phyloP scores from a whole-genome alignment of 1,140 invertebrate genomes.

The Drosophila subpulchrella region DNA sequence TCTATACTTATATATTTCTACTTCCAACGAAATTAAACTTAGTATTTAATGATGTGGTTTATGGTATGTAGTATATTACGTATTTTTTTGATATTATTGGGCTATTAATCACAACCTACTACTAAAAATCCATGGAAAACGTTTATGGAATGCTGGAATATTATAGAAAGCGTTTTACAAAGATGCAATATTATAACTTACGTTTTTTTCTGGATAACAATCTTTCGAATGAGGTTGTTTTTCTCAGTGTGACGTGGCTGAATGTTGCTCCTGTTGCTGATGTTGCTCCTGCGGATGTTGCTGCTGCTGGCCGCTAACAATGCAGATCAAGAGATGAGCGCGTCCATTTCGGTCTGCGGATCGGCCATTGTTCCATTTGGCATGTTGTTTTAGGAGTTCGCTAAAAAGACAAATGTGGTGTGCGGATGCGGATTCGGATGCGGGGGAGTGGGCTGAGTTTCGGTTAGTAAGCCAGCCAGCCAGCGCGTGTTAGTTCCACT shows the following conservation, averaged over 20 bases:
- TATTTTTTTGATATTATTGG: no score
- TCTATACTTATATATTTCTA: no score
- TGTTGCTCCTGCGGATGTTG: slow-evolving; percentile 6
- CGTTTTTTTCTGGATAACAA: no score
- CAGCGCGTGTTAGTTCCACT: slow-evolving; percentile 82
- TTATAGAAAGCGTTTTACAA: no score
- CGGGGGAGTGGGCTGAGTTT: slow-evolving; percentile 5
- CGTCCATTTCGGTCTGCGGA: slow-evolving; percentile 69
- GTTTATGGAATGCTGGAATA: no score
- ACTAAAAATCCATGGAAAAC: no score
- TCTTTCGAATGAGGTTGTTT: neutral
- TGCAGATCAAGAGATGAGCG: slow-evolving; percentile 83
- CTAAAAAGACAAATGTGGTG: slow-evolving; percentile 76
- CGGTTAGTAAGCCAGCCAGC: slow-evolving; percentile 14
- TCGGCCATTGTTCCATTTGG: slow-evolving; percentile 77
- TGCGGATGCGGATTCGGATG: slow-evolving; percentile 16
- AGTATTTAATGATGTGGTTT: no score
- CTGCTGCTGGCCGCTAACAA: slow-evolving; percentile 62
- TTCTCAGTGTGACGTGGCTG: slow-evolving; percentile 2
- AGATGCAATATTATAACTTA: no score
- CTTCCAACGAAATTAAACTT: no score
- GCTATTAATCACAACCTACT: no score
- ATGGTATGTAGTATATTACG: no score
- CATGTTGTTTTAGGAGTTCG: slow-evolving; percentile 66
- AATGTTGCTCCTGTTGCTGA: slow-evolving; percentile 12